Percentiles rank a stretch among this genome's conserved stretches.
phyloP scores from a whole-genome alignment of 1,140 invertebrate species.

The Pristionchus pacificus region DNA sequence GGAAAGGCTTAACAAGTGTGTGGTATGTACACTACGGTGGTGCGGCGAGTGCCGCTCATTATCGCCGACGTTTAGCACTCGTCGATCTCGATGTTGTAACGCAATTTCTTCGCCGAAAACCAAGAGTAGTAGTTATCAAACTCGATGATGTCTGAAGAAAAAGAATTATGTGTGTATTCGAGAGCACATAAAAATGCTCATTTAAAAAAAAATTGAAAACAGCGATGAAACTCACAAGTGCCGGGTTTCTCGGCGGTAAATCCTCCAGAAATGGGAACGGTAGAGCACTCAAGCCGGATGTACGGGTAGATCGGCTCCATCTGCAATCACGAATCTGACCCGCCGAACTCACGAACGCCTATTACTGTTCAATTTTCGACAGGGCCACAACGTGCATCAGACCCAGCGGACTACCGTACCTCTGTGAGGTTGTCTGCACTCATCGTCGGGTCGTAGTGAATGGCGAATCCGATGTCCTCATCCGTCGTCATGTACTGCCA shows the following conservation, averaged over 20 bases:
- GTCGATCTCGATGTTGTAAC: slow-evolving; percentile 57
- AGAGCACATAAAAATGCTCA: neutral
- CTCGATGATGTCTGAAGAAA: slow-evolving; percentile 51
- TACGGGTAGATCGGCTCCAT: slow-evolving; percentile 57
- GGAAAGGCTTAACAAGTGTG: no score
- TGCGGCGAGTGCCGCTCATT: no score
- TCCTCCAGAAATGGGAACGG: slow-evolving; percentile 49
- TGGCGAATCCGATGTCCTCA: slow-evolving; percentile 55
- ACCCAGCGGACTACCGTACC: neutral
- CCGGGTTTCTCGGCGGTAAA: slow-evolving; percentile 47
- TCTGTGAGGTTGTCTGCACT: slow-evolving; percentile 53
- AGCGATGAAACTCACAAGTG: slow-evolving; percentile 45
- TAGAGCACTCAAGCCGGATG: slow-evolving; percentile 55
- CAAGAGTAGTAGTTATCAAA: slow-evolving; percentile 57
- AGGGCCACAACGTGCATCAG: no score
- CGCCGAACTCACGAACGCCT: no score
- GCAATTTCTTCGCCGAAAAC: slow-evolving; percentile 55
- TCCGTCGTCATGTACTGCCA: slow-evolving; percentile 58
- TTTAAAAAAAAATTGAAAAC: neutral
- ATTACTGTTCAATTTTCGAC: no score
- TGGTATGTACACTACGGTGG: no score
- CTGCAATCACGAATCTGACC: neutral
- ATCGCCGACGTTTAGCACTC: slow-evolving; percentile 41
- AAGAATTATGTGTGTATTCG: neutral
- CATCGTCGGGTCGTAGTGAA: slow-evolving; percentile 46